phyloP scores from a whole-genome alignment of 2,113 vertebrate species.

The Megaceryle torquata region DNA sequence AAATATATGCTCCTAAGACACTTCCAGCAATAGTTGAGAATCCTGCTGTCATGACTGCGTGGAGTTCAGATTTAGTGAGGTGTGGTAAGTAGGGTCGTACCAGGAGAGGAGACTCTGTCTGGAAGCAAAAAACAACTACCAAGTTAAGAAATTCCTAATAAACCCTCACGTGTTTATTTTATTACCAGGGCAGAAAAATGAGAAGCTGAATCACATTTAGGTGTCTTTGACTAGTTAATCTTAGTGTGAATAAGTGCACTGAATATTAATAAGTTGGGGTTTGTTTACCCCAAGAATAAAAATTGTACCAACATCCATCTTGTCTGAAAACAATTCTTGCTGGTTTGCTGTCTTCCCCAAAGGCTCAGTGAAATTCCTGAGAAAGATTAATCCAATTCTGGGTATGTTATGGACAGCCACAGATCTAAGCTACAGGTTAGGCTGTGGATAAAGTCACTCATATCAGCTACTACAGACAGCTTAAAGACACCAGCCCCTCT shows the following conservation, averaged over 20 bases:
- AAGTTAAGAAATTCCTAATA: not conserved
- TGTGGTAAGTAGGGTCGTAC: slow-evolving; percentile 78
- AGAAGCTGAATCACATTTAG: not conserved
- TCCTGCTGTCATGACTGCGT: slow-evolving; percentile 86
- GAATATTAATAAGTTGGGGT: not conserved
- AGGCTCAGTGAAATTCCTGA: not conserved
- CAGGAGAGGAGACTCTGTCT: slow-evolving; percentile 84
- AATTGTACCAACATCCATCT: not conserved
- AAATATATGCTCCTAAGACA: slow-evolving; percentile 84
- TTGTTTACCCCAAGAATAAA: not conserved
- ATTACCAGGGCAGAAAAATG: not conserved
- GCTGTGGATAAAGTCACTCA: accelerated
- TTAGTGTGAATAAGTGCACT: not conserved
- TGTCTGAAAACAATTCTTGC: not conserved
- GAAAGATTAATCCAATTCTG: not conserved
- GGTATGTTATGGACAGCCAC: not conserved
- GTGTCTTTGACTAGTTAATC: not conserved
- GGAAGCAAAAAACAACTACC: not conserved
- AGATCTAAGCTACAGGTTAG: not conserved
- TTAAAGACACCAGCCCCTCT: not conserved
- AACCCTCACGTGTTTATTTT: not conserved
- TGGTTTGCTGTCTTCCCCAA: not conserved
- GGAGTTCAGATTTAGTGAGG: slow-evolving; percentile 84
- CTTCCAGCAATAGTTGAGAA: slow-evolving; percentile 85
- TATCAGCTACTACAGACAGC: not conserved